Percentiles rank a stretch among this genome's conserved stretches.
Conservation (phyloP, 2,888 invertebrate species). For the Corythucha ciliata region DNA sequence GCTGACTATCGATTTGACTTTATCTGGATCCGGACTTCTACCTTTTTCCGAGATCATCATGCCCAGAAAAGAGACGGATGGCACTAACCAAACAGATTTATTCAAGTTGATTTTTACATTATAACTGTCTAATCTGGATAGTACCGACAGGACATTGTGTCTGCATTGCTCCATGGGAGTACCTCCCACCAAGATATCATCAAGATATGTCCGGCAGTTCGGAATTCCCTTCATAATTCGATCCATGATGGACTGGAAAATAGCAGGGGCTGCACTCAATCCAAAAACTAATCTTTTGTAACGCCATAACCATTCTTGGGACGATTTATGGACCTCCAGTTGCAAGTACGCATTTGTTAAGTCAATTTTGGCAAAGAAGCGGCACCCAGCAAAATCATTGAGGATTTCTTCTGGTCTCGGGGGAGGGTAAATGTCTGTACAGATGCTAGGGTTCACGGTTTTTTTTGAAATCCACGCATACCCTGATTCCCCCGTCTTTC, state of each 20-base stretch:
- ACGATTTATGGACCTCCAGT: slow-evolving; percentile 33
- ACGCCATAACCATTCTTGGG: slow-evolving; percentile 30
- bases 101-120: slow-evolving; percentile 33
- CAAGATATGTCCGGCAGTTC: slow-evolving; percentile 30
- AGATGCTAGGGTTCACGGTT: slow-evolving; percentile 34
- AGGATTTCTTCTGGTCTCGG: slow-evolving; percentile 38
- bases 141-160: slow-evolving; percentile 25
- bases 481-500: slow-evolving; percentile 33
- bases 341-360: slow-evolving; percentile 37
- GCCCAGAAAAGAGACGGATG: slow-evolving; percentile 34
- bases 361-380: too few relatives aligned
- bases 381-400: slow-evolving; percentile 33
- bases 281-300: slow-evolving; percentile 30
- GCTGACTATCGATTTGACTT: slow-evolving; percentile 14
- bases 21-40: slow-evolving; percentile 10
- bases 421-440: slow-evolving; percentile 37
- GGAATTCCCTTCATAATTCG: slow-evolving; percentile 21
- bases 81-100: slow-evolving; percentile 34
- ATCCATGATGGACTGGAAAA: slow-evolving; percentile 31
- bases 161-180: too few relatives aligned
- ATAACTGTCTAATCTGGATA: slow-evolving; percentile 30
- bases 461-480: slow-evolving; percentile 39
- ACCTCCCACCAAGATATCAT: slow-evolving; percentile 33
- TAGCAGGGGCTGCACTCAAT: slow-evolving; percentile 31
- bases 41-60: slow-evolving; percentile 19